A percentile compares a stretch with the other conserved stretches of the same genome.
Evolutionary conservation across 53 echinoderm and acorn worm genomes (phyloP).

Genomic region (Paracentrotus lividus): DNA sequence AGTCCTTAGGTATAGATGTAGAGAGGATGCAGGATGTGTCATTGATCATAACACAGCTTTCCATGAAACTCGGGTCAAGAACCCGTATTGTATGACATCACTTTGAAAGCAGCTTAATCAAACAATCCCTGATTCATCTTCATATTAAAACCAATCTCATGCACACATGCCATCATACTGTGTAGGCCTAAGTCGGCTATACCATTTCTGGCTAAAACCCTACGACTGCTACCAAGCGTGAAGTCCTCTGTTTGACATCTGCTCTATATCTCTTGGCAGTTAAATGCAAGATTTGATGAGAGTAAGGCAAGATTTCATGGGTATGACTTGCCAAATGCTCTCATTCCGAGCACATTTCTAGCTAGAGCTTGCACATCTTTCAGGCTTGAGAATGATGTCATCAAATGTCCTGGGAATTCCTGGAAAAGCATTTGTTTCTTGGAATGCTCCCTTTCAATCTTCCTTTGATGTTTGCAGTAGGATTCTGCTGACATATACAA

Average conservation of each 20-base stretch:
- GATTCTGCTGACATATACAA: not conserved
- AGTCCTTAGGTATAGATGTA: not conserved
- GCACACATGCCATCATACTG: not conserved
- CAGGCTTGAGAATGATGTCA: not conserved
- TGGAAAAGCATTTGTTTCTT: not conserved
- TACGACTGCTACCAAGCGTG: not conserved
- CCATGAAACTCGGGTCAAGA: not conserved
- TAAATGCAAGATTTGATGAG: not conserved
- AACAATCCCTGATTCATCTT: not conserved
- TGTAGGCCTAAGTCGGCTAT: not conserved
- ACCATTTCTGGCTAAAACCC: not conserved
- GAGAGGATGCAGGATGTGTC: not conserved
- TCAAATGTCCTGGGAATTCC: conserved; percentile 7
- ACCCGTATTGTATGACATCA: conserved; percentile 15
- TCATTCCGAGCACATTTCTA: not conserved
- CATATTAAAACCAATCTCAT: not conserved
- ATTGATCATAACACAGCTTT: conserved; percentile 38
- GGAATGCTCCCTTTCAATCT: not conserved
- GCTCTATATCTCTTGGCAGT: not conserved
- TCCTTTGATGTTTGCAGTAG: not conserved
- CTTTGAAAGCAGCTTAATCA: not conserved
- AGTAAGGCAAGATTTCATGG: not conserved
- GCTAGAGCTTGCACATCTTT: not conserved
- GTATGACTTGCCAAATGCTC: not conserved
- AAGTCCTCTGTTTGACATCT: not conserved